A percentile compares a stretch with the other conserved stretches of the same genome.
These are phyloP conservation scores for Drosophila lutescens DNA, from an alignment of 2,888 invertebrate genomes.

Conservation along the genomic window DNA sequence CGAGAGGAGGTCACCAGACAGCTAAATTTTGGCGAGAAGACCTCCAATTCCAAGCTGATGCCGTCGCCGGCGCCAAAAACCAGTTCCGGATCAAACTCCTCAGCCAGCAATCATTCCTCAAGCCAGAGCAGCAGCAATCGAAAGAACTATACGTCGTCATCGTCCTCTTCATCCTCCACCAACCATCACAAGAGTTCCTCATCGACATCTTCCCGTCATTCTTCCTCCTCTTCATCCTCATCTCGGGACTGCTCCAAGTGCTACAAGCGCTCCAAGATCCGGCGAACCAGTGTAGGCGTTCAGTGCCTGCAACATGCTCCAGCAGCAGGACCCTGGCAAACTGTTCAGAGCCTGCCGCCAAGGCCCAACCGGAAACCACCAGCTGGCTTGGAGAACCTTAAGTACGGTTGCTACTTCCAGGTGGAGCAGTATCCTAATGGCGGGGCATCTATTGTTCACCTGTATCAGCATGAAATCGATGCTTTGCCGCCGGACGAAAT, in stretches of 20 bases:
- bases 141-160: slow-evolving; percentile 58
- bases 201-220: slow-evolving; percentile 69
- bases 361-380: slow-evolving; percentile 53
- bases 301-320: slow-evolving; percentile 86
- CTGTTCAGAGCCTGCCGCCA: slow-evolving; percentile 50
- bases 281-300: slow-evolving; percentile 89
- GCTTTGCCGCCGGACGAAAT: slow-evolving; percentile 89
- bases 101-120: slow-evolving; percentile 66
- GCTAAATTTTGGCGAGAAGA: slow-evolving; percentile 73
- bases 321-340: slow-evolving; percentile 57
- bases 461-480: slow-evolving; percentile 95
- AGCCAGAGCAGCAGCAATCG: slow-evolving; percentile 40
- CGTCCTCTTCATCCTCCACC: slow-evolving; percentile 49
- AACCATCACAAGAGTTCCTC: slow-evolving; percentile 57
- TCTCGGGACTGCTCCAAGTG: slow-evolving; percentile 87
- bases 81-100: slow-evolving; percentile 38
- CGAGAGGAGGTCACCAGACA: slow-evolving; percentile 83
- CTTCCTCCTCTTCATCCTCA: slow-evolving; percentile 68
- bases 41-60: slow-evolving; percentile 61
- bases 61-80: slow-evolving; percentile 73
- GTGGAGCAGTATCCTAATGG: slow-evolving; percentile 98
- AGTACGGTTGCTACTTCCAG: slow-evolving; percentile 90
- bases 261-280: slow-evolving; percentile 89
- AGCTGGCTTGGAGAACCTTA: slow-evolving; percentile 85
- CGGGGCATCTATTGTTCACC: slow-evolving; percentile 95